A percentile compares a stretch with the other conserved stretches of the same genome.
Evolutionary conservation across 2,113 vertebrate species (phyloP).

Genomic region (Brachypodius melanocephalos): DNA sequence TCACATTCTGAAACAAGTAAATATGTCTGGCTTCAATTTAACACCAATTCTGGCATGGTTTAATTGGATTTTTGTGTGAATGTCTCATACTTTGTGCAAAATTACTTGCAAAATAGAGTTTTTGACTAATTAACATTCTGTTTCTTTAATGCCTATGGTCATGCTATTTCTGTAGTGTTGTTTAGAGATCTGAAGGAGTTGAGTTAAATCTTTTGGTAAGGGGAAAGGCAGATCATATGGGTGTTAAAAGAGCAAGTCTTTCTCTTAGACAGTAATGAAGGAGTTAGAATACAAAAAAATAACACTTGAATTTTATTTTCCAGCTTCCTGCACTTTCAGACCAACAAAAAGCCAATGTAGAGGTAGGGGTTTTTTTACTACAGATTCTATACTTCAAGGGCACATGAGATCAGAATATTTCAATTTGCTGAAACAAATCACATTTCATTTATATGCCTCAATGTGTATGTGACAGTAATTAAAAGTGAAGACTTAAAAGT

Average conservation of each 20-base stretch:
- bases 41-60: not conserved
- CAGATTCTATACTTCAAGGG: not conserved
- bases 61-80: not conserved
- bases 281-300: not conserved
- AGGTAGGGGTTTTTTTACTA: slow-evolving; percentile 74
- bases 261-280: not conserved
- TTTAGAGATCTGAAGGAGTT: not conserved
- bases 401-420: not conserved
- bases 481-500: not conserved
- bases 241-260: not conserved
- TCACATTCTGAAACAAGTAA: slow-evolving; percentile 95
- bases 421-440: not conserved
- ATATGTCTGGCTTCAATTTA: not conserved
- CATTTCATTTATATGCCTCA: not conserved
- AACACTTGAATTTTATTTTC: slow-evolving; percentile 14
- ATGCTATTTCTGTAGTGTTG: not conserved
- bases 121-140: not conserved
- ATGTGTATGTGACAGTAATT: not conserved
- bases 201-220: not conserved
- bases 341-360: slow-evolving; percentile 90
- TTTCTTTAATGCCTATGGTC: not conserved
- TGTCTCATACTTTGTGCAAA: not conserved
- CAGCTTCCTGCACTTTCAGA: slow-evolving; percentile 90
- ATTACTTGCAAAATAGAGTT: not conserved
- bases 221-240: not conserved